Percentiles rank a stretch among this genome's conserved stretches.
Conservation (phyloP, 2,888 invertebrate genomes). For the Sinelater perroti region DNA sequence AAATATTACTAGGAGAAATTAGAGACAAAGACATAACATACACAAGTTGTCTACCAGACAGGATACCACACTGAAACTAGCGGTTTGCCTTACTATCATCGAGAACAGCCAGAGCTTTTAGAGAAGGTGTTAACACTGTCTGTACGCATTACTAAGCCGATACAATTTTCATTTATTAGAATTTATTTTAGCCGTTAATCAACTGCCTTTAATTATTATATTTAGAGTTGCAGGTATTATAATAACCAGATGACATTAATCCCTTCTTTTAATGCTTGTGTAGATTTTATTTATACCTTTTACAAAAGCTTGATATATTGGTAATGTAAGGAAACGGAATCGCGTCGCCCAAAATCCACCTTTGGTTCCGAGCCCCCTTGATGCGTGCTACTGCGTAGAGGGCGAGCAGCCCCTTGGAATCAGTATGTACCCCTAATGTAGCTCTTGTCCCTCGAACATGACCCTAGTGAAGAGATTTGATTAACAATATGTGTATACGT, state of each 20-base stretch:
- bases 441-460: slow-evolving; percentile 52
- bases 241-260: no score
- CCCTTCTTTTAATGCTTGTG: no score
- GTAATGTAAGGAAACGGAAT: no score
- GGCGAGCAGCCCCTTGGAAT: slow-evolving; percentile 32
- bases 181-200: no score
- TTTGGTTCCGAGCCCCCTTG: neutral
- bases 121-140: slow-evolving; percentile 13
- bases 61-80: slow-evolving; percentile 24
- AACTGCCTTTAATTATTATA: no score
- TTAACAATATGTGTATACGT: slow-evolving; percentile 56
- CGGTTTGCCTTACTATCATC: slow-evolving; percentile 26
- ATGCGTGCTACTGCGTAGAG: slow-evolving; percentile 24
- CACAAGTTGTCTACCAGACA: slow-evolving; percentile 20
- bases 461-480: slow-evolving; percentile 56
- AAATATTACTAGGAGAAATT: no score
- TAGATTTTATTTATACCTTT: no score
- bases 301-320: no score
- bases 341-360: no score
- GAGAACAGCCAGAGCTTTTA: slow-evolving; percentile 7
- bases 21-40: slow-evolving; percentile 10
- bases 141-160: no score
- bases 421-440: slow-evolving; percentile 36
- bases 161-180: no score
- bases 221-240: no score